phyloP scores from a whole-genome alignment of 2,113 vertebrate species.

The Delphinapterus leucas region DNA sequence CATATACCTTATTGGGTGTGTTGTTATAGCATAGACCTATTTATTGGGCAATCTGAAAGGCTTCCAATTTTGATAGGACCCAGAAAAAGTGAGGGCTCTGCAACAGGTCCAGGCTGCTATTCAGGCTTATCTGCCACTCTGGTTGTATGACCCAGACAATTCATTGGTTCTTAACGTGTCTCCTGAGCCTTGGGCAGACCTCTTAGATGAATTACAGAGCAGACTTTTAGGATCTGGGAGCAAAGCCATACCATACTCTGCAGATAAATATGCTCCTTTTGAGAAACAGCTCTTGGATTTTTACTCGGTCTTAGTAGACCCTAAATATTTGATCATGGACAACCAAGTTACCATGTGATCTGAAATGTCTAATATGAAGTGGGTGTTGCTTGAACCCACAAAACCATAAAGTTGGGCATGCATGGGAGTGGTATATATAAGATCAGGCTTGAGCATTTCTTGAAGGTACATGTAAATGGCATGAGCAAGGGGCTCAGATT shows the following conservation, averaged over 20 bases:
- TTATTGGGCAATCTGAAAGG: background rate
- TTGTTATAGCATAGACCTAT: background rate
- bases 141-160: background rate
- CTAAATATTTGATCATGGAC: background rate
- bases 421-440: background rate
- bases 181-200: background rate
- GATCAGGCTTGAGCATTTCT: background rate
- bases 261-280: background rate
- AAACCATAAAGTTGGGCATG: background rate
- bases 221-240: background rate
- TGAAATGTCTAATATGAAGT: background rate
- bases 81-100: background rate
- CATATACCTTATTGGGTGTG: background rate
- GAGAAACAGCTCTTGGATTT: background rate
- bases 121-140: background rate
- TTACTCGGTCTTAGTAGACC: background rate
- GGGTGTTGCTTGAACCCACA: background rate
- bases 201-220: background rate
- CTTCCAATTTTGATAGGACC: background rate
- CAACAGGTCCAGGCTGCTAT: background rate
- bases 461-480: background rate
- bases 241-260: background rate
- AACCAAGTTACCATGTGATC: background rate
- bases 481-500: background rate
- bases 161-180: background rate